Percentiles rank a stretch among this genome's conserved stretches.
phyloP scores from a whole-genome alignment of 2,888 invertebrate genomes.

The Pristionchus exspectatus region DNA sequence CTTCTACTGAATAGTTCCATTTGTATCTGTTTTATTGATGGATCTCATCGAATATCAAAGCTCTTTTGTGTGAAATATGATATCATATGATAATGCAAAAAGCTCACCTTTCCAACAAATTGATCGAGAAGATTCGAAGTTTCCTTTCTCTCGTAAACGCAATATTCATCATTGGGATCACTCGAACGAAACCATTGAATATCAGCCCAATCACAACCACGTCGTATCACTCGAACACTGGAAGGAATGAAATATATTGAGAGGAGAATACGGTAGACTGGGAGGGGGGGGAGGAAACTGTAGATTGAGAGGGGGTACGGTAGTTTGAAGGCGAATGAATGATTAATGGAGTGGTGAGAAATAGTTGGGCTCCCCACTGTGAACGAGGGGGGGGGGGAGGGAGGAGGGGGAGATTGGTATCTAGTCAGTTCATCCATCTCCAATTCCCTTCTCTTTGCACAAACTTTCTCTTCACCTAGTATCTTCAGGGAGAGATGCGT shows the following conservation, averaged over 20 bases:
- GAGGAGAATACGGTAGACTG: background rate
- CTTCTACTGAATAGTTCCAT: no score
- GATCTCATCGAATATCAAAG: no score
- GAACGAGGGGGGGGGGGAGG: background rate
- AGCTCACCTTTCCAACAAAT: constrained; percentile 56
- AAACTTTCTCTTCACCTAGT: constrained; percentile 61
- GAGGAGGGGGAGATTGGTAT: background rate
- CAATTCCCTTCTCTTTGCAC: background rate
- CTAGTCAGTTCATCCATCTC: background rate
- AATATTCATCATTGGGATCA: constrained; percentile 67
- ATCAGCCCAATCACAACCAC: constrained; percentile 61
- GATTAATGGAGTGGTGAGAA: background rate
- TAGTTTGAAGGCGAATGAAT: background rate
- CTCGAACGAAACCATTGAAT: constrained; percentile 69
- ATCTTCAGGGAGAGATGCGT: constrained; percentile 72
- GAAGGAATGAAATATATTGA: constrained; percentile 29
- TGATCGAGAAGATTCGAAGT: constrained; percentile 66
- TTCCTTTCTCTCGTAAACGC: constrained; percentile 67
- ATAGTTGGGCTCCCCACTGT: background rate
- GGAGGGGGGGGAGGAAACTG: background rate
- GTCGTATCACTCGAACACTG: constrained; percentile 65
- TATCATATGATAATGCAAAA: no score
- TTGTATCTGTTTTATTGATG: no score
- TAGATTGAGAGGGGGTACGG: background rate
- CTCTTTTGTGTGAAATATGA: no score